Conservation (phyloP, 2,797 vertebrate species). For the Phoxinus dragarum region DNA sequence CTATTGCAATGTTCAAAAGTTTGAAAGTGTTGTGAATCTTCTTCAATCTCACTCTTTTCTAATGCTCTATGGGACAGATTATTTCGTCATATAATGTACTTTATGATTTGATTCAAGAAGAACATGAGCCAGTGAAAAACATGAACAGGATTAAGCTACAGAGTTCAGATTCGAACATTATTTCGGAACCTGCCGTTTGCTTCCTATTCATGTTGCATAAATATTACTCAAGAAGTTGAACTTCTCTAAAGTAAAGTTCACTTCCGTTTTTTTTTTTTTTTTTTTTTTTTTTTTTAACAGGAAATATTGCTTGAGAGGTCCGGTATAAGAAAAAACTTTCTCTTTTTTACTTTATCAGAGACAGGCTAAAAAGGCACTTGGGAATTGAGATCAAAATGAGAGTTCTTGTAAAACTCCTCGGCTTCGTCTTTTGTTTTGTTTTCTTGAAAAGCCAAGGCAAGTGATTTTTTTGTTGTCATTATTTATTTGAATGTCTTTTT, state of each 20-base stretch:
- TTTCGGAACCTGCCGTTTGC: too few relatives aligned
- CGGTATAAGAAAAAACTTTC: neutral
- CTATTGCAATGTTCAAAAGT: too few relatives aligned
- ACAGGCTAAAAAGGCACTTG: neutral
- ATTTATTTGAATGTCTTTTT: neutral
- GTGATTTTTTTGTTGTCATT: neutral
- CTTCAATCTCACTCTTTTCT: neutral
- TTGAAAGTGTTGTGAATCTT: too few relatives aligned
- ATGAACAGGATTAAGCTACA: slow-evolving; percentile 1
- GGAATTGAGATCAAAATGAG: slow-evolving; percentile 38
- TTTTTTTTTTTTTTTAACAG: too few relatives aligned
- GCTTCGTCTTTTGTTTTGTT: slow-evolving; percentile 64
- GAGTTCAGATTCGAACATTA: neutral
- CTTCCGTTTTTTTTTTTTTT: neutral
- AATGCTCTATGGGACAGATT: neutral
- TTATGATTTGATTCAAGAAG: neutral
- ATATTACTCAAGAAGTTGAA: neutral
- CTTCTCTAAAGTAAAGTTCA: neutral
- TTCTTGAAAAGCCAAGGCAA: slow-evolving; percentile 65
- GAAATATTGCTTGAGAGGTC: slow-evolving; percentile 6
- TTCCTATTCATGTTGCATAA: neutral
- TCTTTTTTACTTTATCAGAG: slow-evolving; percentile 25
- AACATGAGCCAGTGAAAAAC: neutral
- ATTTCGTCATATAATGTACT: neutral
- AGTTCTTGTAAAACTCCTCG: slow-evolving; percentile 15